These are phyloP conservation scores for Catostomus latipinnis DNA, from an alignment of 2,797 vertebrate genomes.

Conservation along the genomic window DNA sequence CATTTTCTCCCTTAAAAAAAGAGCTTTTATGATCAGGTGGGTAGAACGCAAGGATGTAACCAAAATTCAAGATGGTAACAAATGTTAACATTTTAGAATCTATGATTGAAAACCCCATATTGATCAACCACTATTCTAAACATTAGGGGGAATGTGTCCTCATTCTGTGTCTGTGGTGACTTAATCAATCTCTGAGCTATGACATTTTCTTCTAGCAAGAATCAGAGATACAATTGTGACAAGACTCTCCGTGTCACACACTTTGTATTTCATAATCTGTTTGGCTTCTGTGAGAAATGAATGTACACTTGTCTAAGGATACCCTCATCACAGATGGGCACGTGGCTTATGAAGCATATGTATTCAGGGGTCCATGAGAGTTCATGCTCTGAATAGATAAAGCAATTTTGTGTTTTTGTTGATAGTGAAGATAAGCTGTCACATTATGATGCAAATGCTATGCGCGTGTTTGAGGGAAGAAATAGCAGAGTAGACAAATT, in stretches of 20 bases:
- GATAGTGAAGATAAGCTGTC: slow-evolving; percentile 73
- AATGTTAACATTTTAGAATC: too few relatives aligned
- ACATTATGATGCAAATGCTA: slow-evolving; percentile 79
- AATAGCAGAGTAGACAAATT: slow-evolving; percentile 74
- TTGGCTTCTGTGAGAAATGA: slow-evolving; percentile 21
- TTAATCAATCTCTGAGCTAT: background rate
- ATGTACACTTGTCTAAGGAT: slow-evolving; percentile 8
- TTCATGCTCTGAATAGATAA: slow-evolving; percentile 71
- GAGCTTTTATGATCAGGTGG: background rate
- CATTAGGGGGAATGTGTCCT: too few relatives aligned
- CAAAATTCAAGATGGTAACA: too few relatives aligned
- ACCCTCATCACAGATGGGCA: slow-evolving; percentile 3
- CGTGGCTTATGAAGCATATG: slow-evolving; percentile 68
- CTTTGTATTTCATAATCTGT: slow-evolving; percentile 18
- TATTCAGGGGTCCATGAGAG: slow-evolving; percentile 68
- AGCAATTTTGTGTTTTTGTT: slow-evolving; percentile 65
- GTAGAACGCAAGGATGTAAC: too few relatives aligned
- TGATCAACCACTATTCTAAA: too few relatives aligned
- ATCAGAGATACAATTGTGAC: too few relatives aligned
- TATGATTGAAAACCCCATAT: too few relatives aligned
- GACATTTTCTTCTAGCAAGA: background rate
- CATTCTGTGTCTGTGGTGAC: too few relatives aligned
- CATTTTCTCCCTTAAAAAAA: background rate
- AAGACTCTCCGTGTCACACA: background rate
- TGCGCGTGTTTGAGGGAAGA: slow-evolving; percentile 70